Evolutionary conservation across 1,140 invertebrate genomes (phyloP), one percentile per base, ranked within the genome.

Genomic region (Pseudomyrmex gracilis): DNA sequence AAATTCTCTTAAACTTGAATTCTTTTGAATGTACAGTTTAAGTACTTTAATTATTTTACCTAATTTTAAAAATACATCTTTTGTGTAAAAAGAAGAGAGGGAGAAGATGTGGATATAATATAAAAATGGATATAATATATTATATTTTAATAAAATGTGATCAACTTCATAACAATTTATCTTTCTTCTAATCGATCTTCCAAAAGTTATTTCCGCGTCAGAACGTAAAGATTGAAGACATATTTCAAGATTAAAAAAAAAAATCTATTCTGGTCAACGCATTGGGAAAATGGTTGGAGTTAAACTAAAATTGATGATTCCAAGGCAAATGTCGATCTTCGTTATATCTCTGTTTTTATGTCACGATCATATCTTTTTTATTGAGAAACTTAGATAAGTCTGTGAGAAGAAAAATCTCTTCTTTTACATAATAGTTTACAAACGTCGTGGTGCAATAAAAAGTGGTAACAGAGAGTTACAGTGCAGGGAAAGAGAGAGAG

Each of bases 221-320:
- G 10, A 49, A 22, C 9, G 12, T 15, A 80, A 78, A 70, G 17
- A 80, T 77, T 78, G 51, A 80, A 58, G 24, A 77, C 67, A 10
- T 58, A 70, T 12, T 12, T 5, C 12, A 53, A 20, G 8, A 15
- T 68, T 9, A 20, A 22, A 55, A 53, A 12, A 34, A 78, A 68
- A 78, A 78, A 24, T 68, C 51, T 17, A 24, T 51, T 2, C 20
- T 47, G 2, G 17, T n/a, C 15, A 43, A 61, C 51, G 22, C 47
- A 34, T 13, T 17, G 53, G 8, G 45, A 66, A 76, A 53, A 76
- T 15, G 60, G 47, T 12, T 24, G 47, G 47, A 53, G 53, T 24
- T 66, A 76, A 76, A 76, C 73, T n/a, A 20, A 76, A 76, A 76
- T 76, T 76, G 61, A 76, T 76, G 61, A 76, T 66, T 76, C 61